phyloP scores from a whole-genome alignment of 2,888 invertebrate species.

The Trissoscelio sp. region DNA sequence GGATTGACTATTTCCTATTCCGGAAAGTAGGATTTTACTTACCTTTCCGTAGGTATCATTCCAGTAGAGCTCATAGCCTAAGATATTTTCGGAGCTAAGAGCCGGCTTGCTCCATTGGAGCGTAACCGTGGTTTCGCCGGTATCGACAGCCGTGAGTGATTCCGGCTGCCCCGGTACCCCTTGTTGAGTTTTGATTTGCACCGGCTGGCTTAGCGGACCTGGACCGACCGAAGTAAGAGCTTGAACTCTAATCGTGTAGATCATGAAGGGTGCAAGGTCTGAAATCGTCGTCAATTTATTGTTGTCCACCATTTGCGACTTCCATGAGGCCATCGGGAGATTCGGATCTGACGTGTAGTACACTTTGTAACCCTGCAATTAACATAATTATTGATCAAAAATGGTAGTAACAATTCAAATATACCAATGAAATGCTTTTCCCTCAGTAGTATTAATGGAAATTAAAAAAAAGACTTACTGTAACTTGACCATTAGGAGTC shows the following conservation, averaged over 20 bases:
- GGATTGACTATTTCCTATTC: too few species aligned
- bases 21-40: conserved; percentile 31
- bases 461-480: too few species aligned
- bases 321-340: conserved; percentile 94
- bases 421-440: not conserved
- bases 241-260: conserved; percentile 97
- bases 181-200: conserved; percentile 99
- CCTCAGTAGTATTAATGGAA: too few species aligned
- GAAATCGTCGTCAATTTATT: conserved; percentile 96
- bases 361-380: conserved; percentile 95
- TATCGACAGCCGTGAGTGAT: conserved; percentile 93
- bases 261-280: conserved; percentile 94
- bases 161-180: conserved; percentile 99
- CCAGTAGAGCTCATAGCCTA: conserved; percentile 98
- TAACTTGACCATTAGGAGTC: conserved; percentile 98
- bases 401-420: too few species aligned
- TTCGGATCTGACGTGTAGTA: conserved; percentile 96
- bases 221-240: conserved; percentile 97
- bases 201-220: conserved; percentile 97
- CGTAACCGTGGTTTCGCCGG: conserved; percentile 95
- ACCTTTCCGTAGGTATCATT: conserved; percentile 96
- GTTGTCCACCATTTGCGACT: conserved; percentile 96
- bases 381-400: not conserved
- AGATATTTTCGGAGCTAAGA: conserved; percentile 96
- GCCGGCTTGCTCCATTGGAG: conserved; percentile 96